phyloP scores from a whole-genome alignment of 2,888 invertebrate genomes.

The Philereme vetulata region DNA sequence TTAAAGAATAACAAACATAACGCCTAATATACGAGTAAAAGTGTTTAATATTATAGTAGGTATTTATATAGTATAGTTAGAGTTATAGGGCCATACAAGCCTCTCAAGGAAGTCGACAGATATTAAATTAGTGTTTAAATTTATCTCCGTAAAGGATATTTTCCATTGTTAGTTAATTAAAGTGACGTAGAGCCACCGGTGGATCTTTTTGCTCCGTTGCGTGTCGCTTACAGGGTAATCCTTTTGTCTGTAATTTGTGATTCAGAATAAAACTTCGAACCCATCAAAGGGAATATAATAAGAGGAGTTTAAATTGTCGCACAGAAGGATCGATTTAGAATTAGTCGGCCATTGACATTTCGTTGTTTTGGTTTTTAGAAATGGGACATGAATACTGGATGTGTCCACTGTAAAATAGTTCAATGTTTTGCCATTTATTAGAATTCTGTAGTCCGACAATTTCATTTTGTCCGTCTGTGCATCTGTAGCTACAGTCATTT shows the following conservation, averaged over 20 bases:
- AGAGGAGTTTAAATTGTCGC: slow-evolving; percentile 37
- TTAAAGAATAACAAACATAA: too few relatives aligned
- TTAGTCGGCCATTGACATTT: slow-evolving; percentile 30
- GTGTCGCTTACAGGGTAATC: slow-evolving; percentile 69
- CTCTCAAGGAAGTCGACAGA: too few relatives aligned
- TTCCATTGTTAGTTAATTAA: background rate
- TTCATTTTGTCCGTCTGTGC: too few relatives aligned
- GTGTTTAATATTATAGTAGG: too few relatives aligned
- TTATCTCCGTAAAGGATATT: background rate
- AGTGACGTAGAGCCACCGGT: slow-evolving; percentile 1
- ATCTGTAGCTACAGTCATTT: too few relatives aligned
- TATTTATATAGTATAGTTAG: too few relatives aligned
- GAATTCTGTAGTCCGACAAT: too few relatives aligned
- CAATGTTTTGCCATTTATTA: too few relatives aligned
- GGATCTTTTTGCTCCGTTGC: slow-evolving; percentile 69
- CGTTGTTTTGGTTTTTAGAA: slow-evolving; percentile 19
- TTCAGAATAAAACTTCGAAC: slow-evolving; percentile 60
- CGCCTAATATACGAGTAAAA: too few relatives aligned
- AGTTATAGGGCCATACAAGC: too few relatives aligned
- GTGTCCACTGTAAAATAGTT: too few relatives aligned
- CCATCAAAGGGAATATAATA: slow-evolving; percentile 56
- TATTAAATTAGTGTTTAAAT: background rate
- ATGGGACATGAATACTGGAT: background rate
- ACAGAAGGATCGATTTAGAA: slow-evolving; percentile 31
- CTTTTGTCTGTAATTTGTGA: slow-evolving; percentile 71